These are phyloP conservation scores for Arrhopalites spinosus DNA, from an alignment of 2,888 invertebrate species.

Conservation along the genomic window DNA sequence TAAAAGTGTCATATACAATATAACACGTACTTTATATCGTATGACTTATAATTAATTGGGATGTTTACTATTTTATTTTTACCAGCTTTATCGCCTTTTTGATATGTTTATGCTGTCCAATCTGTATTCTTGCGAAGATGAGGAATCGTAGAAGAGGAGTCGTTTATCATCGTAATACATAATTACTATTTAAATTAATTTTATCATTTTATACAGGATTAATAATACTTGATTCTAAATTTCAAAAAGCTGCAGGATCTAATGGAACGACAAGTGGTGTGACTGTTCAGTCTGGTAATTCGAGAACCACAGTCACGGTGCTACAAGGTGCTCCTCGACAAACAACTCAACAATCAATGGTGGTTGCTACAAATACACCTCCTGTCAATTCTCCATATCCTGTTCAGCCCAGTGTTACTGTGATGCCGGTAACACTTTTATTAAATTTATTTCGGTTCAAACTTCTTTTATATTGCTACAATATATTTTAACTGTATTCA, in stretches of 20 bases:
- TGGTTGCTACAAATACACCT: slow-evolving; percentile 23
- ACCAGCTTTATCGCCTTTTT: slow-evolving; percentile 41
- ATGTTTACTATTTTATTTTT: too few species aligned
- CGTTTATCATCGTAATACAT: slow-evolving; percentile 46
- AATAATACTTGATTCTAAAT: slow-evolving; percentile 14
- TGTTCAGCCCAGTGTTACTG: slow-evolving; percentile 49
- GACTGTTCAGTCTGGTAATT: not conserved
- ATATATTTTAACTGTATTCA: too few species aligned
- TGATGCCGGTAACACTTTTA: slow-evolving; percentile 39
- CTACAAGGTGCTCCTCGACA: slow-evolving; percentile 38
- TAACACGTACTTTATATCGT: too few species aligned
- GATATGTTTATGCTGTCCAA: slow-evolving; percentile 52
- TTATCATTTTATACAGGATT: slow-evolving; percentile 8
- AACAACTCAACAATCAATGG: not conserved
- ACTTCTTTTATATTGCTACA: slow-evolving; percentile 2
- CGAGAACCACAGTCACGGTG: slow-evolving; percentile 16
- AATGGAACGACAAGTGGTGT: slow-evolving; percentile 19
- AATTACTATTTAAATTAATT: not conserved
- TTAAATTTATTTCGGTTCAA: slow-evolving; percentile 7
- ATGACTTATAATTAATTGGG: too few species aligned
- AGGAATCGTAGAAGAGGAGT: slow-evolving; percentile 45
- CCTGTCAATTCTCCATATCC: slow-evolving; percentile 44
- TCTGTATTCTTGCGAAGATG: slow-evolving; percentile 51
- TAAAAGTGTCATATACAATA: too few species aligned
- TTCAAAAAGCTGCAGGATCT: not conserved